Evolutionary conservation across 2,888 invertebrate genomes (phyloP).

Genomic region (Pseudococcus viburni): DNA sequence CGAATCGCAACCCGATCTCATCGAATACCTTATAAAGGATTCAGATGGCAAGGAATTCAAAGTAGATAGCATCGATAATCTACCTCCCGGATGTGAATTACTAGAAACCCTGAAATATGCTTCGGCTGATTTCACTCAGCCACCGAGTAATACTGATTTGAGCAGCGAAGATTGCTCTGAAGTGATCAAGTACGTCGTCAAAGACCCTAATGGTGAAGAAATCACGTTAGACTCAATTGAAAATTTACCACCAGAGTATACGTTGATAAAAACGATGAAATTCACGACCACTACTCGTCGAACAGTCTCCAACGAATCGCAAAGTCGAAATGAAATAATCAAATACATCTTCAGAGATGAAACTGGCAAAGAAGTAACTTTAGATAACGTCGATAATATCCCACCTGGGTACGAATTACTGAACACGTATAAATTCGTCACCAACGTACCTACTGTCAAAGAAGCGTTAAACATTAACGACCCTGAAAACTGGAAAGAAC

Average conservation of each 20-base stretch:
- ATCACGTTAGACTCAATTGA: conserved; percentile 36
- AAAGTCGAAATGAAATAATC: conserved; percentile 24
- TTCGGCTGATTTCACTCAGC: background rate
- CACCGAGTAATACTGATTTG: background rate
- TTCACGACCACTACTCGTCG: background rate
- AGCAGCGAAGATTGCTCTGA: background rate
- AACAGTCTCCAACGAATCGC: background rate
- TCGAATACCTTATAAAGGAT: conserved; percentile 28
- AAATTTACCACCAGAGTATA: conserved; percentile 23
- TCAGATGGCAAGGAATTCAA: conserved; percentile 25
- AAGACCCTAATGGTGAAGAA: conserved; percentile 31
- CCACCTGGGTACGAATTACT: conserved; percentile 23
- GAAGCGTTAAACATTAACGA: background rate
- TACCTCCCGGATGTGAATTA: conserved; percentile 2
- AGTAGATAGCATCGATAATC: conserved; percentile 27
- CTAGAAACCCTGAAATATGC: background rate
- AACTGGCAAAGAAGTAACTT: conserved; percentile 19
- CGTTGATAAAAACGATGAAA: conserved; percentile 8
- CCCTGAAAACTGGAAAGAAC: conserved; percentile 24
- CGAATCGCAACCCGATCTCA: conserved; percentile 49
- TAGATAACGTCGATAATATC: conserved; percentile 16
- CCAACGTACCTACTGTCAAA: background rate
- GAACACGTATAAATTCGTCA: conserved; percentile 38
- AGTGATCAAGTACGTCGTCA: conserved; percentile 43
- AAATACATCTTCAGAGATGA: conserved; percentile 26